These are phyloP conservation scores for Corynorhinus townsendii DNA, from an alignment of 2,113 vertebrate genomes.

Conservation along the genomic window DNA sequence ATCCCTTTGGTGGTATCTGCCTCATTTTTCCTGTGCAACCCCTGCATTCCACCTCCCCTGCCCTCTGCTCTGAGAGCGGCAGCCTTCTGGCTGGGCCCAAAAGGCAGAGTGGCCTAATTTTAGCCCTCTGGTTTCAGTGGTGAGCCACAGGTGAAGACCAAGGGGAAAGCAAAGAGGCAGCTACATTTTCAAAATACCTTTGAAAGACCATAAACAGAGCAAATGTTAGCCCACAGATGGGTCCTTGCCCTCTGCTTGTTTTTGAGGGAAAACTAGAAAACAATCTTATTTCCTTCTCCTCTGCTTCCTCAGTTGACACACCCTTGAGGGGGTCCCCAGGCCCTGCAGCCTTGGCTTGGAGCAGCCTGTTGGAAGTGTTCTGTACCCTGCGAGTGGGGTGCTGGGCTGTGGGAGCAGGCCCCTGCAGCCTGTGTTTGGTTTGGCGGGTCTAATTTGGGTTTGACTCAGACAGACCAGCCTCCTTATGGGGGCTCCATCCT, in stretches of 20 bases:
- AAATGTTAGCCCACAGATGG: not conserved
- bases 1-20: not conserved
- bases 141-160: slow-evolving; percentile 38
- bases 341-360: not conserved
- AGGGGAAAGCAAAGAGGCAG: not conserved
- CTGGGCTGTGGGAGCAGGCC: not conserved
- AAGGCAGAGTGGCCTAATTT: slow-evolving; percentile 40
- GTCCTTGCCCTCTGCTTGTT: not conserved
- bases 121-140: slow-evolving; percentile 26
- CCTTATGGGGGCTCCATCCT: not conserved
- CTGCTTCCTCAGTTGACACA: not conserved
- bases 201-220: not conserved
- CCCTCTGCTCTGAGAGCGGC: not conserved
- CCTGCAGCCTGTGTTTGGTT: not conserved
- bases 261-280: not conserved
- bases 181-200: not conserved
- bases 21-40: not conserved
- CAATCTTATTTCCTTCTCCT: slow-evolving; percentile 1
- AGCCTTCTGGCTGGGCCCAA: not conserved
- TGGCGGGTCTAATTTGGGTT: not conserved
- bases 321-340: not conserved
- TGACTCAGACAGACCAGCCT: not conserved
- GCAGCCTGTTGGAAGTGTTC: not conserved
- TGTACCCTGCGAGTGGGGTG: not conserved
- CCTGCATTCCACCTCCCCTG: not conserved